Conservation (phyloP, 2,797 vertebrate genomes). For the Rachycentron canadum region DNA sequence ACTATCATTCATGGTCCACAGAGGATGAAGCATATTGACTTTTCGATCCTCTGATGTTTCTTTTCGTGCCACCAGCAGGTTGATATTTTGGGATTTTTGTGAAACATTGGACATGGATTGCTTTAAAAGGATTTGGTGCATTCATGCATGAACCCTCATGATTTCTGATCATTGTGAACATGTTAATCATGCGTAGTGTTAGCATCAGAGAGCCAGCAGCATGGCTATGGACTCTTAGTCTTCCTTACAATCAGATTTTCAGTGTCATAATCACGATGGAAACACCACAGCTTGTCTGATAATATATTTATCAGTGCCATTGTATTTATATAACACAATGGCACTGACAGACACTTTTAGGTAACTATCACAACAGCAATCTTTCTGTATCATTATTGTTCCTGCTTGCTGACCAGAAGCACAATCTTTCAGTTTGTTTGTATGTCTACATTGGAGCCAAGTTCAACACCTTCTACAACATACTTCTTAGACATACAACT, state of each 20-base stretch:
- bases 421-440: not conserved
- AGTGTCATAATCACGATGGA: not conserved
- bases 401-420: no score
- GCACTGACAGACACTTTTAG: no score
- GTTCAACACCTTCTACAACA: not conserved
- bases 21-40: not conserved
- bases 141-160: not conserved
- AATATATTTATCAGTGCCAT: constrained; percentile 13
- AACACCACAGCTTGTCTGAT: not conserved
- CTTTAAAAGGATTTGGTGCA: not conserved
- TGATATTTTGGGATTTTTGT: not conserved
- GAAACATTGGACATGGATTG: not conserved
- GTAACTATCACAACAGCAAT: no score
- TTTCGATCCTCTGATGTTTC: not conserved
- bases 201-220: no score
- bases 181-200: no score
- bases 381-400: not conserved
- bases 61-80: not conserved
- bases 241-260: not conserved
- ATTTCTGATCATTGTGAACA: not conserved
- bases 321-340: no score
- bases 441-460: not conserved
- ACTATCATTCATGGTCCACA: not conserved
- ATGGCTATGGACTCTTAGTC: not conserved
- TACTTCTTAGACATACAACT: not conserved